Conservation (phyloP, 2,888 invertebrate genomes). For the Caenorhabditis sp. region DNA sequence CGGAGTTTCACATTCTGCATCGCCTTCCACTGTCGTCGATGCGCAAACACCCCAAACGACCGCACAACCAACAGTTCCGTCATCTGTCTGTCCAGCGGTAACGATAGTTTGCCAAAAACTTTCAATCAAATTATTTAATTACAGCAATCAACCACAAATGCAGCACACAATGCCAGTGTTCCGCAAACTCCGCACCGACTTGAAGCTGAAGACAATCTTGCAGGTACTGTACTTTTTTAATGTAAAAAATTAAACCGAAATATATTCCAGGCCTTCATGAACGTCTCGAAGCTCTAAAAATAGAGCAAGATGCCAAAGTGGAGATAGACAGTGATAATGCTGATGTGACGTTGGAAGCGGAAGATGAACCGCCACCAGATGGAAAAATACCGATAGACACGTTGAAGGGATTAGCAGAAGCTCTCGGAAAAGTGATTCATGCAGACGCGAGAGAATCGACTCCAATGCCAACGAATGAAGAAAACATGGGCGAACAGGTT, state of each 20-base stretch:
- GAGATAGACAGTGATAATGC: constrained; percentile 18
- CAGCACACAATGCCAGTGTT: constrained; percentile 21
- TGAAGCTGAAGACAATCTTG: constrained; percentile 24
- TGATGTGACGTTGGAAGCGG: constrained; percentile 11
- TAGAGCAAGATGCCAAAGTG: constrained; percentile 21
- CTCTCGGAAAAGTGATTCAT: constrained; percentile 62
- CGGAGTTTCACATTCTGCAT: constrained; percentile 36
- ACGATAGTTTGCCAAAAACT: not conserved
- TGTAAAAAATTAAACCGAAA: not conserved
- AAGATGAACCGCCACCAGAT: constrained; percentile 11
- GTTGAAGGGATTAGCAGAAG: constrained; percentile 60
- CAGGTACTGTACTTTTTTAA: constrained; percentile 7
- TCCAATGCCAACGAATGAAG: constrained; percentile 39
- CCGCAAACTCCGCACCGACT: constrained; percentile 29
- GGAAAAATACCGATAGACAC: constrained; percentile 60
- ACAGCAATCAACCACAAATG: constrained; percentile 16
- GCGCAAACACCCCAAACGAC: constrained; percentile 13
- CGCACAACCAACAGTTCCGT: not conserved
- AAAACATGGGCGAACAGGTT: constrained; percentile 24
- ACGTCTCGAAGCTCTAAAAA: constrained; percentile 26
- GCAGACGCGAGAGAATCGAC: constrained; percentile 55
- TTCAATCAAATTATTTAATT: not conserved
- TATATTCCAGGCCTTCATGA: constrained; percentile 15
- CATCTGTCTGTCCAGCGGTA: not conserved
- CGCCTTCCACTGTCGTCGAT: constrained; percentile 31